These are phyloP conservation scores for Spisula subtruncata DNA, from an alignment of 2,888 invertebrate genomes.

Conservation along the genomic window DNA sequence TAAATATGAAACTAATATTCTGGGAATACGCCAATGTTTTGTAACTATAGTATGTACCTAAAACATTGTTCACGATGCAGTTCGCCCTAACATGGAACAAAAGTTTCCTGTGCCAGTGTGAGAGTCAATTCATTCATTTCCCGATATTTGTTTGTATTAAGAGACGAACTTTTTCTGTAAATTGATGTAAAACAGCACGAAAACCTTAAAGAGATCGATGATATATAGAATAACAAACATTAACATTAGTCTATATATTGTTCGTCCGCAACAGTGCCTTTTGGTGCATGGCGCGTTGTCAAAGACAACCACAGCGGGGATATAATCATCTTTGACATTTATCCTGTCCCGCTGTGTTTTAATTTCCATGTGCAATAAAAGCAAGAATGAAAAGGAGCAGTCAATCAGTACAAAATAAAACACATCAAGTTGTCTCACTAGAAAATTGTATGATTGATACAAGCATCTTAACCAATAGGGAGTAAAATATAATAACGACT, in stretches of 20 bases:
- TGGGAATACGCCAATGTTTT: no score
- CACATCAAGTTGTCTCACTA: background rate
- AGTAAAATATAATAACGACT: no score
- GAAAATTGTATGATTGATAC: background rate
- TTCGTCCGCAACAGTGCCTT: no score
- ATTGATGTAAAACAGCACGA: background rate
- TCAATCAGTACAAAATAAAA: background rate
- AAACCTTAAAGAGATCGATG: background rate
- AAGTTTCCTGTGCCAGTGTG: background rate
- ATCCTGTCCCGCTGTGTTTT: background rate
- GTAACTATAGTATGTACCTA: no score
- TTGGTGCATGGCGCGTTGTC: no score
- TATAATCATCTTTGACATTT: background rate
- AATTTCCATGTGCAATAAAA: background rate
- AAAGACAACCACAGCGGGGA: background rate
- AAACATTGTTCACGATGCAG: no score
- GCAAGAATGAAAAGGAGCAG: background rate
- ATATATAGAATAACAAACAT: no score
- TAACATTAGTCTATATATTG: no score
- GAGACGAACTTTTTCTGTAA: background rate
- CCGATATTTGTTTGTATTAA: background rate
- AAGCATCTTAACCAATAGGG: background rate
- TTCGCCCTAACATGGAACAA: background rate
- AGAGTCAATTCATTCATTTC: background rate
- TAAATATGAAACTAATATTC: no score